Conservation (phyloP, 2,113 vertebrate species). For the Dipodomys ordii region DNA sequence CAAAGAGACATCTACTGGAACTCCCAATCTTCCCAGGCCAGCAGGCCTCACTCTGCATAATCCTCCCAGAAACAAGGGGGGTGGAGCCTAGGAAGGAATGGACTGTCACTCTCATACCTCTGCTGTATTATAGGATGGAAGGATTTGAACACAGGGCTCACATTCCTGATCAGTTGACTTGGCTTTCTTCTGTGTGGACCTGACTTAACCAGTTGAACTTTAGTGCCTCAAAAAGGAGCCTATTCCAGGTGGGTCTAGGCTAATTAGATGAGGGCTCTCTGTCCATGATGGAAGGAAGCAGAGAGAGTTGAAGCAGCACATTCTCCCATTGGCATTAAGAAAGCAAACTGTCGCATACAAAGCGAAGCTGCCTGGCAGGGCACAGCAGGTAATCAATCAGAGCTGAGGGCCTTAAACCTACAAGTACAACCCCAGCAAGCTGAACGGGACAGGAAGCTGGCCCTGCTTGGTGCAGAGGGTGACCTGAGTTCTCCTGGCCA, state of each 20-base stretch:
- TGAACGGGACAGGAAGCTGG: too few relatives aligned
- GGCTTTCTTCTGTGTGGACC: too few relatives aligned
- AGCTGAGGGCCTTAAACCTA: neutral
- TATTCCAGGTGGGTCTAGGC: neutral
- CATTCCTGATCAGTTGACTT: neutral
- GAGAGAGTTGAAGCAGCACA: neutral
- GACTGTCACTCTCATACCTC: too few relatives aligned
- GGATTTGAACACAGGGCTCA: neutral
- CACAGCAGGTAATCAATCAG: neutral
- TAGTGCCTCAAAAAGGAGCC: neutral
- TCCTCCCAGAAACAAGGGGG: neutral
- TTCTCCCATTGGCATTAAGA: neutral
- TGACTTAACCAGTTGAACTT: neutral
- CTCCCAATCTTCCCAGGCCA: neutral
- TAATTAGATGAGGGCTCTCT: neutral
- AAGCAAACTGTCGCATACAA: accelerated
- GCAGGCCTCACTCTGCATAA: neutral
- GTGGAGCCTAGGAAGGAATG: neutral
- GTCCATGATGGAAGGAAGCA: neutral
- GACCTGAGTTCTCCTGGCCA: neutral
- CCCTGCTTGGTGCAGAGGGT: neutral
- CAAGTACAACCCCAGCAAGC: too few relatives aligned
- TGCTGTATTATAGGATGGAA: neutral
- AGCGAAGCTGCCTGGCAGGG: neutral
- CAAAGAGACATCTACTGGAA: neutral